Evolutionary conservation across 2,888 invertebrate genomes (phyloP).

Genomic region (Horisme vitalbata): DNA sequence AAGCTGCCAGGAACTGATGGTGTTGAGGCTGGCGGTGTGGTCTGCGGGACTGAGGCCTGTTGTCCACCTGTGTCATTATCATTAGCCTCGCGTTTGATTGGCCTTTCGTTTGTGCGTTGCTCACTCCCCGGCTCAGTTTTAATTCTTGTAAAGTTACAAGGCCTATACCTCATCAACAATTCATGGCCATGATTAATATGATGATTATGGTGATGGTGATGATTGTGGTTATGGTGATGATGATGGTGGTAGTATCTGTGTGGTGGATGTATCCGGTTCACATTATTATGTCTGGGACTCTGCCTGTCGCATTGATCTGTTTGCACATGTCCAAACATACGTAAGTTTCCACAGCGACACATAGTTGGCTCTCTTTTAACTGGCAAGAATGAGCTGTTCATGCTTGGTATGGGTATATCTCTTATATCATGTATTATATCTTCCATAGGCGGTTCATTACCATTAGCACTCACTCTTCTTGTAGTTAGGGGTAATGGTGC

Average conservation of each 20-base stretch:
- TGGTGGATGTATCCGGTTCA: conserved; percentile 6
- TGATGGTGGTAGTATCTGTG: conserved; percentile 27
- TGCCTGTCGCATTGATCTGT: conserved; percentile 40
- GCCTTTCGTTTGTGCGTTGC: conserved; percentile 31
- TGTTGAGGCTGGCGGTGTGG: background rate
- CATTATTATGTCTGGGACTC: conserved; percentile 18
- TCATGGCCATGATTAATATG: conserved; percentile 7
- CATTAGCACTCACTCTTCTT: conserved; percentile 33
- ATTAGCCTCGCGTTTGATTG: conserved; percentile 54
- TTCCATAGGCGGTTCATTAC: conserved; percentile 22
- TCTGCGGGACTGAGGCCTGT: background rate
- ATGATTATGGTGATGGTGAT: conserved; percentile 33
- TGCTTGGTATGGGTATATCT: conserved; percentile 2
- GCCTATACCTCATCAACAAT: conserved; percentile 25
- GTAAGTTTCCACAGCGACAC: conserved; percentile 29
- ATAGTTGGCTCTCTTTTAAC: conserved; percentile 42
- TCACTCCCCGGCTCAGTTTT: conserved; percentile 58
- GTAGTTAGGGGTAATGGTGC: conserved; percentile 20
- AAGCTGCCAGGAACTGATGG: background rate
- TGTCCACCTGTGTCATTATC: background rate
- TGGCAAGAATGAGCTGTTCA: conserved; percentile 3
- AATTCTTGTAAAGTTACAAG: conserved; percentile 43
- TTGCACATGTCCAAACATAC: conserved; percentile 39
- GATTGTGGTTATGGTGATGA: conserved; percentile 36
- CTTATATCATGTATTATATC: no score